Base-by-base conservation (phyloP, 2,113 vertebrate genomes). In the Camelus dromedarius region DNA sequence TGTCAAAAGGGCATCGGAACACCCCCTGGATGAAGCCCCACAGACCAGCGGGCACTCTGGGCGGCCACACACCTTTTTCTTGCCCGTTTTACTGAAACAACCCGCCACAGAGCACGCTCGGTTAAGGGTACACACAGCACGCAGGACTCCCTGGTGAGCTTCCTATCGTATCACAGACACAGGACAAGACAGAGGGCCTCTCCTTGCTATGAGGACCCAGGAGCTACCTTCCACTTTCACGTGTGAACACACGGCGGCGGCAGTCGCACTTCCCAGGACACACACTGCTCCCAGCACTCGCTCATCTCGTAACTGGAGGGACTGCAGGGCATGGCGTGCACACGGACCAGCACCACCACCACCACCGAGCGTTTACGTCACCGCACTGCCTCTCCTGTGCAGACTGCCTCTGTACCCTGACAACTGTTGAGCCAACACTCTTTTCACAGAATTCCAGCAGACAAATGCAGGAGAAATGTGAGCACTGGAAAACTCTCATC, bases 251-350 rank as follows among this genome's bases (percentile, higher is more conserved):
- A 14, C 2, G 5, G 50, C 76, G 15, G 76, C 3, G 32, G 9
- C 15, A 35, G 4, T 5, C 24, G 1, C 0, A 0, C 2, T 79
- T 35, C 76, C 9, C 5, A 15, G 0, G 20, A 2, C 24, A 0
- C 5, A 35, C 52, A 20, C 24, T 8, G 5, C 14, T 20, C 32
- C 76, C 0, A 15, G 20, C 0, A 1, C 4, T 1, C 24, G 0
- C 15, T 32, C 52, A 30, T 56, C 76, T 56, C 20, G 20, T 5
- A 15, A 9, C 19, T 0, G n/a, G 32, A 56, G 32, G 0, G 32
- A 56, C 76, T 35, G 7, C 1, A 7, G 8, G 3, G 52, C 32
- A 5, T 2, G 24, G 24, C 2, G 56, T 24, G 32, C 4, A 5
- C 52, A 35, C 32, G 24, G 19, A 15, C 19, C 50, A 56, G 20